phyloP scores from a whole-genome alignment of 1,140 invertebrate species.

The Asbolus verrucosus region DNA sequence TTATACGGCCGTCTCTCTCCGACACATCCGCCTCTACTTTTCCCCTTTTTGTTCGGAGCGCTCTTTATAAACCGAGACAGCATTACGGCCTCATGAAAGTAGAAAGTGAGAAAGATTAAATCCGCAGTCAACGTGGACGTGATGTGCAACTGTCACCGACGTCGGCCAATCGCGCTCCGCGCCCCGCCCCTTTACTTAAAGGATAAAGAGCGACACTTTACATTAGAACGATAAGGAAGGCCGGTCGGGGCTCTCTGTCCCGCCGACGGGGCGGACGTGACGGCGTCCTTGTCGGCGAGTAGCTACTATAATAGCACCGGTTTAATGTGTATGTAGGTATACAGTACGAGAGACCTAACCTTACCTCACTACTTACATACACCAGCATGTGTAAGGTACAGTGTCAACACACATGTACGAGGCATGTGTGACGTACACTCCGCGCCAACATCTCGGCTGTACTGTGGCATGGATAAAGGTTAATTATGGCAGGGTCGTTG shows the following conservation, averaged over 20 bases:
- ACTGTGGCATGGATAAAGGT: conserved; percentile 52
- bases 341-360: conserved; percentile 53
- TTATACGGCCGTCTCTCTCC: conserved; percentile 54
- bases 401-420: conserved; percentile 64
- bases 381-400: conserved; percentile 62
- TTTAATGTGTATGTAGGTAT: conserved; percentile 61
- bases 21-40: conserved; percentile 33
- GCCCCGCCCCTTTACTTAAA: conserved; percentile 62
- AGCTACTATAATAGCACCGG: conserved; percentile 62
- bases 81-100: conserved; percentile 52
- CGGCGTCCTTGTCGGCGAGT: conserved; percentile 57
- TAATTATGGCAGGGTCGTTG: conserved; percentile 53
- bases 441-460: conserved; percentile 18
- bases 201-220: conserved; percentile 63
- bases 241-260: conserved; percentile 48
- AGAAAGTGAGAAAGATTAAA: conserved; percentile 57
- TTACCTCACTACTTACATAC: conserved; percentile 61
- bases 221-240: conserved; percentile 59
- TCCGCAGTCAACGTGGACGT: conserved; percentile 60
- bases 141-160: conserved; percentile 54
- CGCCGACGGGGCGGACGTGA: conserved; percentile 39
- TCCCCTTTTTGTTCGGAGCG: conserved; percentile 43
- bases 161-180: conserved; percentile 50
- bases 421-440: conserved; percentile 63
- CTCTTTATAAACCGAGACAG: conserved; percentile 56